Percentiles rank a stretch among this genome's conserved stretches.
phyloP scores from a whole-genome alignment of 2,888 invertebrate genomes.

The Petrophora chlorosata region DNA sequence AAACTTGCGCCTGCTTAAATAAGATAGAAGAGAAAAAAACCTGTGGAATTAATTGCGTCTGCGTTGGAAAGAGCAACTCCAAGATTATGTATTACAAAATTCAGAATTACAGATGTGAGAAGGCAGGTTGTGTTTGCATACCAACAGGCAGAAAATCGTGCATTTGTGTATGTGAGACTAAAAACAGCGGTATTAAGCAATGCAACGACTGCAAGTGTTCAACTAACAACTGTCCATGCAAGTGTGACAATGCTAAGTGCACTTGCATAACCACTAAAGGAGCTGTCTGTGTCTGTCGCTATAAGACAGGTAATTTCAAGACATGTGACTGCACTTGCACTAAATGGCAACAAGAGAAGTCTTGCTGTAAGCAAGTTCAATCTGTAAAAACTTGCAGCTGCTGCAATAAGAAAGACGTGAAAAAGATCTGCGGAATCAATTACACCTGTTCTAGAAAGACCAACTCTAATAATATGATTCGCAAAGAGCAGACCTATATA shows the following conservation, averaged over 20 bases:
- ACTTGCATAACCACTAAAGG: constrained; percentile 36
- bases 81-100: not conserved
- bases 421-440: not conserved
- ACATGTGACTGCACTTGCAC: constrained; percentile 18
- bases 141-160: constrained; percentile 42
- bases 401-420: not conserved
- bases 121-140: constrained; percentile 44
- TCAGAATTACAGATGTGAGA: constrained; percentile 36
- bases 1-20: too few relatives aligned
- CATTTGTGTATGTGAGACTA: constrained; percentile 42
- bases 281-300: constrained; percentile 29
- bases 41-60: not conserved
- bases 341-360: not conserved
- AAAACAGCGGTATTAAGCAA: constrained; percentile 34
- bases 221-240: constrained; percentile 11
- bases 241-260: constrained; percentile 29
- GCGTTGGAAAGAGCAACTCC: not conserved
- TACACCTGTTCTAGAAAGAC: too few relatives aligned
- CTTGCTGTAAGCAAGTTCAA: constrained; percentile 35
- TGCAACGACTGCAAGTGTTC: constrained; percentile 46
- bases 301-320: constrained; percentile 23
- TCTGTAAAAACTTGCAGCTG: not conserved
- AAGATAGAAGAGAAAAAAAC: constrained; percentile 15
- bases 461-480: too few relatives aligned
- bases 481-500: too few relatives aligned